These are phyloP conservation scores for Montipora sp. DNA, from an alignment of 64 coral and sea anemone genomes.

Conservation along the genomic window DNA sequence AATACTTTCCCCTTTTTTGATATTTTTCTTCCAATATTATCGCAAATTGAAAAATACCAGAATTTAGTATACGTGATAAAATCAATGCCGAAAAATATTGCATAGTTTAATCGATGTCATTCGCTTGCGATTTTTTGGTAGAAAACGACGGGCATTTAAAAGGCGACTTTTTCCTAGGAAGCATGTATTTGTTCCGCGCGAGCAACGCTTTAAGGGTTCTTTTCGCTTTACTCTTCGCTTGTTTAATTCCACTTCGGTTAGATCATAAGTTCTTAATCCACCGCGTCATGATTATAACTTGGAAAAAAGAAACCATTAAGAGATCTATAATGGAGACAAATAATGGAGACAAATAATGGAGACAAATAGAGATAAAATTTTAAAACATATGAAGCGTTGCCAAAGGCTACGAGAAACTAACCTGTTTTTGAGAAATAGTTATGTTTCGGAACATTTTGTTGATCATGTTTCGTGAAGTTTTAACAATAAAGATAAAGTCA, in stretches of 20 bases:
- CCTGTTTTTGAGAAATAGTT: constrained; percentile 22
- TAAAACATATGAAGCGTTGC: not conserved
- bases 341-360: not conserved
- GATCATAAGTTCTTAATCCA: constrained; percentile 1
- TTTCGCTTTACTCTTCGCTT: not conserved
- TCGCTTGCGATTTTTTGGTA: not conserved
- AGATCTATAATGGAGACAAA: not conserved
- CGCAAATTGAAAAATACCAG: no score
- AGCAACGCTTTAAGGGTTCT: not conserved
- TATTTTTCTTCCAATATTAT: no score
- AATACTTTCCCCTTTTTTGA: no score
- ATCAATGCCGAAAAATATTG: no score
- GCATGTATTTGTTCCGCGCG: not conserved
- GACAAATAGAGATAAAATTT: not conserved
- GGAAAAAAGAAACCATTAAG: not conserved
- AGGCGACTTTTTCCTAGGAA: not conserved
- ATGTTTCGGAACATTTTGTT: not conserved
- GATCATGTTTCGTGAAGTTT: not conserved
- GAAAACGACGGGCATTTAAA: no score
- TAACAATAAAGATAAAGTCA: not conserved
- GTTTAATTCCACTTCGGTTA: constrained; percentile 13
- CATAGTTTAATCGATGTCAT: no score
- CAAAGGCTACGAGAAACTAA: not conserved
- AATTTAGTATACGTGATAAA: no score
- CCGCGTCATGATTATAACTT: not conserved